Conservation (phyloP, 2,113 vertebrate species). For the Onychostoma macrolepis region DNA sequence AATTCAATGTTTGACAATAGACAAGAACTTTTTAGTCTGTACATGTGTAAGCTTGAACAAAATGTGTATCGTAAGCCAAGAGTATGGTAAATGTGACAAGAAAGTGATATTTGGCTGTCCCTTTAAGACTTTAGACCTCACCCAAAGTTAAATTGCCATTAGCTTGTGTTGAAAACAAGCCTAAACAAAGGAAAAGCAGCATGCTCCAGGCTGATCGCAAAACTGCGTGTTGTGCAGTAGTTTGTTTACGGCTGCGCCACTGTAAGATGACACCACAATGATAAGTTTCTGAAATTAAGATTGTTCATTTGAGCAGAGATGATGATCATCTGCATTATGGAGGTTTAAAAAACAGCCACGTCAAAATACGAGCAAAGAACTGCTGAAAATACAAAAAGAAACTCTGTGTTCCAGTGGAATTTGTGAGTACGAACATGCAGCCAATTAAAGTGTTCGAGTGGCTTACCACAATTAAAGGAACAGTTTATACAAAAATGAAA, state of each 20-base stretch:
- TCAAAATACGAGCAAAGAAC: neutral
- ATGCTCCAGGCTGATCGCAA: neutral
- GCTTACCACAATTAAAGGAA: conserved; percentile 1
- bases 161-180: neutral
- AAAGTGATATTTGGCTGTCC: neutral
- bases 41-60: neutral
- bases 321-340: neutral
- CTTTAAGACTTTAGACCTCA: conserved; percentile 12
- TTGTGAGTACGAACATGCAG: neutral
- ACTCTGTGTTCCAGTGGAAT: neutral
- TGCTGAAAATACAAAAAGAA: neutral
- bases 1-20: neutral
- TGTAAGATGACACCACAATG: conserved; percentile 17
- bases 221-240: neutral
- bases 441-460: neutral
- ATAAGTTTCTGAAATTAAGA: conserved; percentile 3
- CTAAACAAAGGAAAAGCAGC: neutral
- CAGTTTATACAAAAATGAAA: neutral
- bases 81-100: neutral
- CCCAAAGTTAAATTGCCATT: neutral
- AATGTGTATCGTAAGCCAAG: neutral
- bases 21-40: neutral
- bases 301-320: neutral
- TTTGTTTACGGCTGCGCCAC: conserved; percentile 3
- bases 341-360: neutral